phyloP scores from a whole-genome alignment of 2,888 invertebrate genomes.

The Drosophila sordidapex region DNA sequence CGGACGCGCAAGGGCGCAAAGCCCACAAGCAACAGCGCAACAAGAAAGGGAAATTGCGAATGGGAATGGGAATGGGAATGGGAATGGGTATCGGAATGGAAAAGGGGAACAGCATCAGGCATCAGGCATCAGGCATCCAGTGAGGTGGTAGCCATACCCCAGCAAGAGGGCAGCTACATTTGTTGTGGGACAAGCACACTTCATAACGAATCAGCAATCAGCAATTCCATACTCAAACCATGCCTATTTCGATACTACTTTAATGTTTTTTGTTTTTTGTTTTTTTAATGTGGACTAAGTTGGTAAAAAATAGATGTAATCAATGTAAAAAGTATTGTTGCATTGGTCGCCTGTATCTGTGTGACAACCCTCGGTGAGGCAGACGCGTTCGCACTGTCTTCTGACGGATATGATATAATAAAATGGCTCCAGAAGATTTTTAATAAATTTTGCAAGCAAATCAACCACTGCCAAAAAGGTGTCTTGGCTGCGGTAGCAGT shows the following conservation, averaged over 20 bases:
- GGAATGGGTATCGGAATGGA: slow-evolving; percentile 3
- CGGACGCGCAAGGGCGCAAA: slow-evolving; percentile 46
- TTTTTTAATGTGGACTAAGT: no score
- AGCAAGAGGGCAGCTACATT: slow-evolving; percentile 18
- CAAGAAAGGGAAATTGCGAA: slow-evolving; percentile 14
- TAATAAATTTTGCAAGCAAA: slow-evolving; percentile 83
- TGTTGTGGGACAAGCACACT: neutral
- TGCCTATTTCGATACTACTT: neutral
- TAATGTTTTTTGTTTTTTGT: neutral
- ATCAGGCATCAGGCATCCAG: slow-evolving; percentile 18
- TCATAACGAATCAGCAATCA: neutral
- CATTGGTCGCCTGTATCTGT: slow-evolving; percentile 3
- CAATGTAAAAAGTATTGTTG: neutral
- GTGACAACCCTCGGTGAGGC: slow-evolving; percentile 29
- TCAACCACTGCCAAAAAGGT: slow-evolving; percentile 78
- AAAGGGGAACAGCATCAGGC: slow-evolving; percentile 5
- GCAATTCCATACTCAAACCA: neutral
- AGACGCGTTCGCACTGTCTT: slow-evolving; percentile 37
- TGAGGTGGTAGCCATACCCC: neutral
- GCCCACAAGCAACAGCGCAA: neutral
- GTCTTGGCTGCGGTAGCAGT: slow-evolving; percentile 50
- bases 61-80: neutral
- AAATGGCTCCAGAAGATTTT: slow-evolving; percentile 77
- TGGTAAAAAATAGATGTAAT: neutral
- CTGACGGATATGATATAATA: slow-evolving; percentile 70